Evolutionary conservation across 1,140 invertebrate species (phyloP), one percentile per base, ranked within the genome.

Genomic region (Carposina sasakii): DNA sequence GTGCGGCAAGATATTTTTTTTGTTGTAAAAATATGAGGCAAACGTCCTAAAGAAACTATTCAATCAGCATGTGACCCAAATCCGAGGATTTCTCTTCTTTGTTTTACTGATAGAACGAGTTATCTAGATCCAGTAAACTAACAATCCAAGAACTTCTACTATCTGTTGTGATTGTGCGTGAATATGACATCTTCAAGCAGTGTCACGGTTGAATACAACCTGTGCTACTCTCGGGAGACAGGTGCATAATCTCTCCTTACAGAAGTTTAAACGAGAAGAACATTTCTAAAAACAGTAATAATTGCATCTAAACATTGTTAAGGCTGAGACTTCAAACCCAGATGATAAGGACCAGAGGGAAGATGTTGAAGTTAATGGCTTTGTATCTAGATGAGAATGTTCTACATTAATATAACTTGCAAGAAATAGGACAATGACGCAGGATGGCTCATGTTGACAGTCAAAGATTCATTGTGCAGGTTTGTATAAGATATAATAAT

Each of bases 51-150:
- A 47, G 46, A 31, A 33, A 54, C 54, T 67, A 67, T 68, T 72
- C 66, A 82, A 82, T 86, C 86, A 87, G 86, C 86, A 87, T 88
- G 86, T 88, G 87, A 88, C 86, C 87, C 86, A 82, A 84, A 86
- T 88, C 78, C 83, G 76, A 85, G n/a, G 82, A 83, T 87, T 86
- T 86, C 76, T 76, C 73, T 71, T 76, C 67, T 62, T 76, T 71
- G 64, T 73, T 65, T 57, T 51, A 61, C 56, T 60, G 52, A 51
- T 63, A 43, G 54, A 54, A 49, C 60, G 48, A 66, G 47, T 63
- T 53, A 39, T 13, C 9, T n/a, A n/a, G n/a, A n/a, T n/a, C n/a
- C n/a, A n/a, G n/a, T n/a, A n/a, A n/a, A n/a, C n/a, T n/a, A n/a
- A n/a, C n/a, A n/a, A 39, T 20, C 36, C 20, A 39, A 20, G 20